Percentiles rank a stretch among this genome's conserved stretches.
These are phyloP conservation scores for Asobara japonica DNA, from an alignment of 1,140 invertebrate genomes.

Conservation along the genomic window DNA sequence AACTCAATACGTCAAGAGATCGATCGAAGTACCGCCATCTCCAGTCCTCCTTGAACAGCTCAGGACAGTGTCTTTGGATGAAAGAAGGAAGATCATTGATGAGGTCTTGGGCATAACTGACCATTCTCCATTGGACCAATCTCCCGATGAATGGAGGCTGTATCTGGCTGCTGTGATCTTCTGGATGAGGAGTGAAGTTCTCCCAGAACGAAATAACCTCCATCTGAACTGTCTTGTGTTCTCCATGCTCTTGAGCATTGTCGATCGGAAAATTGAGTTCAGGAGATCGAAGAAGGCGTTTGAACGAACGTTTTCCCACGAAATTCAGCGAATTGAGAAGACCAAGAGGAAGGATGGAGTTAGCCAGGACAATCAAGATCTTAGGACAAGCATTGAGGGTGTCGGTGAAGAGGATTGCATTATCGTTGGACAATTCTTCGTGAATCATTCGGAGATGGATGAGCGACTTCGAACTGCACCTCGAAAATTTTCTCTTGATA, in stretches of 20 bases:
- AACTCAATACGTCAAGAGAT: slow-evolving; percentile 38
- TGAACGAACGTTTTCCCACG: slow-evolving; percentile 40
- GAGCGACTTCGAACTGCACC: slow-evolving; percentile 69
- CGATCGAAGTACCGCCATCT: slow-evolving; percentile 45
- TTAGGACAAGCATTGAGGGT: slow-evolving; percentile 41
- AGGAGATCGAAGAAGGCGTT: slow-evolving; percentile 44
- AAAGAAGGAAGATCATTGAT: slow-evolving; percentile 61
- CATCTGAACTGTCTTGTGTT: slow-evolving; percentile 73
- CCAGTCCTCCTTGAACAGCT: slow-evolving; percentile 60
- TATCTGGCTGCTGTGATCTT: slow-evolving; percentile 73
- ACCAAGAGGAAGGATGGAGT: neutral
- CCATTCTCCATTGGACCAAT: slow-evolving; percentile 56
- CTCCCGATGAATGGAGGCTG: slow-evolving; percentile 73
- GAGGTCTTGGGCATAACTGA: slow-evolving; percentile 60
- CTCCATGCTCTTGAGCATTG: slow-evolving; percentile 70
- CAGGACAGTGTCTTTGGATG: slow-evolving; percentile 39
- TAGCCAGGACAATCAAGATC: neutral
- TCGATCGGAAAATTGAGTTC: slow-evolving; percentile 69
- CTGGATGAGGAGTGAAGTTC: slow-evolving; percentile 71
- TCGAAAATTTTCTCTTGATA: slow-evolving; percentile 70
- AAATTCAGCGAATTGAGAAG: slow-evolving; percentile 1
- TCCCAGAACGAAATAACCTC: slow-evolving; percentile 57
- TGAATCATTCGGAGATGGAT: slow-evolving; percentile 74
- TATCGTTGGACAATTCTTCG: slow-evolving; percentile 69
- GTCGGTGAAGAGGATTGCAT: slow-evolving; percentile 69